Evolutionary conservation across 2,888 invertebrate species (phyloP).

Genomic region (Conomelus anceps): DNA sequence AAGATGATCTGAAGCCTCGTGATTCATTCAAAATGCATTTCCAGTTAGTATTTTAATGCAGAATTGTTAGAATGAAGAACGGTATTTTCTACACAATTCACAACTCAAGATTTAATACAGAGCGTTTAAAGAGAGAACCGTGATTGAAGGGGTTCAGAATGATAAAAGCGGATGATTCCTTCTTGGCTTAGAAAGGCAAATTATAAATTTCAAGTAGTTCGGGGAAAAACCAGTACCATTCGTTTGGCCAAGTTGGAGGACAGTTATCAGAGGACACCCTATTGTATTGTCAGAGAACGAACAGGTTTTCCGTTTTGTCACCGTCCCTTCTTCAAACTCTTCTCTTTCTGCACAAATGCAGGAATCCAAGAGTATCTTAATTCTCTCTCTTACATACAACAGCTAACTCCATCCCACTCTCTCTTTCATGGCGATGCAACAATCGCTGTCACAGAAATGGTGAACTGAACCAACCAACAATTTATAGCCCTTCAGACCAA

Average conservation of each 20-base stretch:
- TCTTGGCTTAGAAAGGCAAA: too few species aligned
- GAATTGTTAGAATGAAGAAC: neutral
- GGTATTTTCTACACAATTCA: too few species aligned
- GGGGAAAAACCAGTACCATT: neutral
- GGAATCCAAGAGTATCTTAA: neutral
- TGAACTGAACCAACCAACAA: neutral
- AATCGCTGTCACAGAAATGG: neutral
- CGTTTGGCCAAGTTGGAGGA: neutral
- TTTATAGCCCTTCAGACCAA: neutral
- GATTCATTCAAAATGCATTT: neutral
- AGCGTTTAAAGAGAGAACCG: neutral
- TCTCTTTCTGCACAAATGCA: neutral
- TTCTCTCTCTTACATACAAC: neutral
- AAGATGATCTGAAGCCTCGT: neutral
- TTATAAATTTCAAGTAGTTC: neutral
- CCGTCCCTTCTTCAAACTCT: neutral
- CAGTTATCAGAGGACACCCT: neutral
- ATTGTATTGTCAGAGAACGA: neutral
- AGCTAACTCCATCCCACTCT: neutral
- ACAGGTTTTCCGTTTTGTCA: neutral
- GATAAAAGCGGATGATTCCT: neutral
- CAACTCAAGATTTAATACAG: neutral
- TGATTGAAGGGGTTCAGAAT: neutral
- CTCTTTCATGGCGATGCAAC: neutral
- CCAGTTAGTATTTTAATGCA: neutral